phyloP scores from a whole-genome alignment of 1,140 invertebrate genomes.

The Zophobas morio region DNA sequence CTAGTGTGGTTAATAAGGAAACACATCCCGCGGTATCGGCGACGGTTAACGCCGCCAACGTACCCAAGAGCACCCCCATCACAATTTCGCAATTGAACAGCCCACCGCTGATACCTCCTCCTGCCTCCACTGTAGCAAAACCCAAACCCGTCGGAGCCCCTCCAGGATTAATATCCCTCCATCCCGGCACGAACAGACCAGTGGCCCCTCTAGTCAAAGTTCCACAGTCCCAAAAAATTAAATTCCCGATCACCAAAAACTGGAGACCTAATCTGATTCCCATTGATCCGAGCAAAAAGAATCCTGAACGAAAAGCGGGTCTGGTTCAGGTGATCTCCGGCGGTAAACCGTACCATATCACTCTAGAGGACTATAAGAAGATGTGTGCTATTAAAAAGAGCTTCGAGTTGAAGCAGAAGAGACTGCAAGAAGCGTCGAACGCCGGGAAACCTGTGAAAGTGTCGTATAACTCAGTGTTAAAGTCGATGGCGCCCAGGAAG shows the following conservation, averaged over 20 bases:
- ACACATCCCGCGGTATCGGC: conserved; percentile 5
- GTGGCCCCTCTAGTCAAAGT: conserved; percentile 55
- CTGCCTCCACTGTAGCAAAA: conserved; percentile 50
- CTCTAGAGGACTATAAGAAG: conserved; percentile 79
- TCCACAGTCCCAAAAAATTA: conserved; percentile 69
- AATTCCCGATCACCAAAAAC: conserved; percentile 69
- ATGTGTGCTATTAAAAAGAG: conserved; percentile 78
- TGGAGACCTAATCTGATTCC: conserved; percentile 80
- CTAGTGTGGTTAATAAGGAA: conserved; percentile 1
- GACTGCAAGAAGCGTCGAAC: conserved; percentile 61
- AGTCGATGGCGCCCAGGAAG: conserved; percentile 58
- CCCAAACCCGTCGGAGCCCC: conserved; percentile 56
- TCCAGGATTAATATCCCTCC: conserved; percentile 64
- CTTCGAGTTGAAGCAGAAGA: conserved; percentile 73
- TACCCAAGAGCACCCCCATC: conserved; percentile 63
- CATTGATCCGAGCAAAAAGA: conserved; percentile 68
- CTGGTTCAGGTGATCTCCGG: conserved; percentile 74
- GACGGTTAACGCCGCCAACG: conserved; percentile 54
- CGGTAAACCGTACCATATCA: conserved; percentile 78
- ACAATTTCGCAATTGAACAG: conserved; percentile 65
- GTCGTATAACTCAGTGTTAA: conserved; percentile 60
- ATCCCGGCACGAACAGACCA: conserved; percentile 64
- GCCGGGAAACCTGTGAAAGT: conserved; percentile 47
- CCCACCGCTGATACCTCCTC: conserved; percentile 53
- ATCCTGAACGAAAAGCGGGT: conserved; percentile 60